Base-by-base conservation (phyloP, 2,888 invertebrate species). In the Quadroppia sp. region DNA sequence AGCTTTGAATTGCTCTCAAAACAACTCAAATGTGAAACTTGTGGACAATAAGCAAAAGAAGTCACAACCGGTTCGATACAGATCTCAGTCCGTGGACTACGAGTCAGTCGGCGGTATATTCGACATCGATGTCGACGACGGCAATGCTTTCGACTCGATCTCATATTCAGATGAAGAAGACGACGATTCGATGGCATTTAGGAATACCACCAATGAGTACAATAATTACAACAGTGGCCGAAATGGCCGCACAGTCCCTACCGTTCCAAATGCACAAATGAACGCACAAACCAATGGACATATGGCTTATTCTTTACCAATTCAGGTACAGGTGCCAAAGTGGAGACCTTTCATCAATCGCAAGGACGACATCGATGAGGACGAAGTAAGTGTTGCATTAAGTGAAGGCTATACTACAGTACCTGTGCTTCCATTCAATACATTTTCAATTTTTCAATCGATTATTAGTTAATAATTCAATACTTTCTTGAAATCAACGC, bases 321-420 rank as follows among this genome's bases (percentile, higher is more conserved):
- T 73, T 50, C 67, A 73, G 67, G 73, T 73, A 45, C 73, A 73
- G 67, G 73, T 73, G 67, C 73, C 73, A 48, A 40, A 50, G n/a
- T 73, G 73, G 67, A 73, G 36, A 45, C 59, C 73, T 23, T 73
- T 42, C 28, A 0, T 15, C 28, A 64, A 64, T 23, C 28, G 4
- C 20, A 45, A 67, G 11, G 53, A 73, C 2, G 32, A 40, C 30
- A 67, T 32, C 32, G 73, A 73, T 32, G 67, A 42, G 15, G 64
- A 67, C 30, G n/a, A 67, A 11, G 73, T 61, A 28, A 72, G 64
- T 40, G 17, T 9, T 3, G 28, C 30, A 28, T 30, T 28, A 13
- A 40, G 6, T 40, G 40, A n/a, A n/a, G n/a, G n/a, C n/a, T n/a
- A n/a, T n/a, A n/a, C n/a, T n/a, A n/a, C n/a, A n/a, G n/a, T n/a